These are phyloP conservation scores for Nixonia krombeini DNA, from an alignment of 1,140 invertebrate species.

Conservation along the genomic window DNA sequence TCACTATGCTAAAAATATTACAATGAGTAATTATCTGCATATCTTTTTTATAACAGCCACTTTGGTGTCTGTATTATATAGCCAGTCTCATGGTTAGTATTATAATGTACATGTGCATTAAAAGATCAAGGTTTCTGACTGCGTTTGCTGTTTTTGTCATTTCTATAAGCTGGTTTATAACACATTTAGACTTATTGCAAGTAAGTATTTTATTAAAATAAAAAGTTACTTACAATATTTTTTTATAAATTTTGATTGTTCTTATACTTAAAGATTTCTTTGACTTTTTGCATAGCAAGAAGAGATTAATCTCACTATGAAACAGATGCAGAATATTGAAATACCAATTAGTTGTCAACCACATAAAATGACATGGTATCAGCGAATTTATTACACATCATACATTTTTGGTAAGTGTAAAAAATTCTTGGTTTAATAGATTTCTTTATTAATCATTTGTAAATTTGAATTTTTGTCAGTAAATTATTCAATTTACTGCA, in stretches of 20 bases:
- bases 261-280: background rate
- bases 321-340: background rate
- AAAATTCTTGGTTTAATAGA: background rate
- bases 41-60: too few relatives aligned
- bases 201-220: background rate
- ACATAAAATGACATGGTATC: background rate
- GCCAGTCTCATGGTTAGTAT: background rate
- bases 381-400: background rate
- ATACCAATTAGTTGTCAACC: slow-evolving; percentile 1
- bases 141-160: background rate
- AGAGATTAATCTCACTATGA: background rate
- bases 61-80: background rate
- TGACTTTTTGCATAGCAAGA: background rate
- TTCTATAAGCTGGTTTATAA: background rate
- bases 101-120: background rate
- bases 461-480: background rate
- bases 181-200: background rate
- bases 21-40: too few relatives aligned
- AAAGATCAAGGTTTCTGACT: background rate
- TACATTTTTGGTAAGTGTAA: too few relatives aligned
- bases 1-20: too few relatives aligned
- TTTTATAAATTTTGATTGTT: background rate
- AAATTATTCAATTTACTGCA: background rate
- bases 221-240: background rate
- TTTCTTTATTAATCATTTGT: background rate